Evolutionary conservation across 1,140 invertebrate genomes (phyloP).

Genomic region (Papilio aristodemus): DNA sequence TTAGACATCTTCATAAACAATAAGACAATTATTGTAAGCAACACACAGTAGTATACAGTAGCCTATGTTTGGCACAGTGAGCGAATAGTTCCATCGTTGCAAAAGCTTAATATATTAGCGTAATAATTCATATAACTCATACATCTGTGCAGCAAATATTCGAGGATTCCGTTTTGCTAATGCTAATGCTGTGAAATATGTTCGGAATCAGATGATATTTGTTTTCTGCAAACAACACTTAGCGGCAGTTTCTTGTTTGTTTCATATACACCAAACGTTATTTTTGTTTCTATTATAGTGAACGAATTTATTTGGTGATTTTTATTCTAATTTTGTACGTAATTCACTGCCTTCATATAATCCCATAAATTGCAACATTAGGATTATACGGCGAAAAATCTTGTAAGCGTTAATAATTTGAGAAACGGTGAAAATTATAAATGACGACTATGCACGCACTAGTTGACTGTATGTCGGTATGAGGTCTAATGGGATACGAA

Average conservation of each 20-base stretch:
- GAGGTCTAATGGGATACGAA: not conserved
- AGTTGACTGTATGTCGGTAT: not conserved
- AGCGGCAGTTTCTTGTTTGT: slow-evolving; percentile 3
- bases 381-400: not conserved
- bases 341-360: not conserved
- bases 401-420: slow-evolving; percentile 6
- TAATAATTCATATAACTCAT: slow-evolving; percentile 10
- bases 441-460: not conserved
- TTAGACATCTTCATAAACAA: too few species aligned
- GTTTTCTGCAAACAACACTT: not conserved
- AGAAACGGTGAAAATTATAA: not conserved
- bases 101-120: not conserved
- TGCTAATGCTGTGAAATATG: slow-evolving; percentile 22
- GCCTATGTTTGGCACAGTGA: not conserved
- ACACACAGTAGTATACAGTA: not conserved
- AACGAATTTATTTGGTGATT: not conserved
- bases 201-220: slow-evolving; percentile 17
- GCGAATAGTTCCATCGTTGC: not conserved
- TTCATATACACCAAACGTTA: not conserved
- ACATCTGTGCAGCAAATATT: slow-evolving; percentile 10
- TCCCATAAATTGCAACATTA: not conserved
- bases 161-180: not conserved
- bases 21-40: not conserved
- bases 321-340: too few species aligned
- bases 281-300: not conserved